Percentiles rank a stretch among this genome's conserved stretches.
These are phyloP conservation scores for Mustelus asterias DNA, from an alignment of 2,113 vertebrate genomes.

Conservation along the genomic window DNA sequence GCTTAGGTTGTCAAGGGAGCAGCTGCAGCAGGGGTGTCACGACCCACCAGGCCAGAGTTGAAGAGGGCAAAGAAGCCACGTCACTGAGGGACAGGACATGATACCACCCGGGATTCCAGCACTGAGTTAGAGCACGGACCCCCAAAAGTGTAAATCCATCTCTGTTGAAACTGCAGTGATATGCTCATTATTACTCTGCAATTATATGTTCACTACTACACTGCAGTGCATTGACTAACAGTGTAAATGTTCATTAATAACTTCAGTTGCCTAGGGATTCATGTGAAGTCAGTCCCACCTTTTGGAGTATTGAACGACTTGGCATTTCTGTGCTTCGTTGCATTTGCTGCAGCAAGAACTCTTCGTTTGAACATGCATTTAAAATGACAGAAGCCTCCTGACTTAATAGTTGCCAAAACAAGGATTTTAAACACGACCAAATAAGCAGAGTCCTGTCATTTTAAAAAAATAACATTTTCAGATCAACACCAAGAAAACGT, in stretches of 20 bases:
- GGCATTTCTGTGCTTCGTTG: background rate
- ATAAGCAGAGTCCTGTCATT: background rate
- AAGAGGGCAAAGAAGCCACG: too few species aligned
- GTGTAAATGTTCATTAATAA: background rate
- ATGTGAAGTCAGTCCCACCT: background rate
- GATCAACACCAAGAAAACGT: background rate
- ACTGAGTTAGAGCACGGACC: too few species aligned
- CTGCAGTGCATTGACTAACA: background rate
- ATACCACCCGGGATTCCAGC: too few species aligned
- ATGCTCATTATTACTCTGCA: too few species aligned
- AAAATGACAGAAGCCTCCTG: background rate
- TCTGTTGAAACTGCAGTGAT: too few species aligned
- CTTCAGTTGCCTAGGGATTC: background rate
- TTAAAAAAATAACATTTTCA: constrained; percentile 14
- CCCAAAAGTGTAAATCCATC: too few species aligned
- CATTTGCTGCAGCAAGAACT: background rate
- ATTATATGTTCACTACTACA: too few species aligned
- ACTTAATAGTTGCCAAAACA: background rate
- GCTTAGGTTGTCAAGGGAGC: too few species aligned
- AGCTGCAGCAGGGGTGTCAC: too few species aligned
- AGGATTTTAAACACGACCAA: background rate
- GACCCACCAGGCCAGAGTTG: too few species aligned
- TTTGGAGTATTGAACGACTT: background rate
- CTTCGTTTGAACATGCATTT: background rate
- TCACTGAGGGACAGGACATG: too few species aligned